Conservation (phyloP, 2,113 vertebrate genomes). For the Trogon surrucura region DNA sequence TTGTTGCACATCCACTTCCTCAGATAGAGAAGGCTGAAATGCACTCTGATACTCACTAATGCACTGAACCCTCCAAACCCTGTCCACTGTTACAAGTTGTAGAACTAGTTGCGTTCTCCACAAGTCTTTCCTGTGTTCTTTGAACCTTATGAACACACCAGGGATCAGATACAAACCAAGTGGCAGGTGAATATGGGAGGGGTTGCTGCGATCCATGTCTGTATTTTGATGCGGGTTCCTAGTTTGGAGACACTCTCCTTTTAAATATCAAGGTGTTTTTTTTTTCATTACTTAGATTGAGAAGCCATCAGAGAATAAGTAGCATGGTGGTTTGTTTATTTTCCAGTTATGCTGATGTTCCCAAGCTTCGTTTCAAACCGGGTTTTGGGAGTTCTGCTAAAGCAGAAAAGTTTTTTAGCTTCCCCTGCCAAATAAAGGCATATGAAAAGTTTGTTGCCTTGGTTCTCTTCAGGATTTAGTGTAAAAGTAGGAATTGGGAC, state of each 20-base stretch:
- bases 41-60: not conserved
- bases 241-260: not conserved
- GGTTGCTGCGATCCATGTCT: not conserved
- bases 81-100: not conserved
- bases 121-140: not conserved
- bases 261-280: not conserved
- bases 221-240: not conserved
- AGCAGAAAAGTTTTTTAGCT: not conserved
- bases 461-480: not conserved
- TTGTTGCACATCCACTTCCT: not conserved
- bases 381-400: not conserved
- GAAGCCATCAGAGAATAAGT: not conserved
- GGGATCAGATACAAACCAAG: not conserved
- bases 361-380: not conserved
- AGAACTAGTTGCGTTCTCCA: not conserved
- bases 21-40: not conserved
- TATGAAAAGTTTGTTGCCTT: not conserved
- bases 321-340: not conserved
- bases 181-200: not conserved
- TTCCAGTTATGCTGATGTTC: not conserved
- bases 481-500: not conserved
- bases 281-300: not conserved
- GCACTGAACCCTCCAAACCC: not conserved
- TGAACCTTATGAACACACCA: not conserved
- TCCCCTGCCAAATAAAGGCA: not conserved